Evolutionary conservation across 2,888 invertebrate species (phyloP).

Genomic region (Apamea crenata): DNA sequence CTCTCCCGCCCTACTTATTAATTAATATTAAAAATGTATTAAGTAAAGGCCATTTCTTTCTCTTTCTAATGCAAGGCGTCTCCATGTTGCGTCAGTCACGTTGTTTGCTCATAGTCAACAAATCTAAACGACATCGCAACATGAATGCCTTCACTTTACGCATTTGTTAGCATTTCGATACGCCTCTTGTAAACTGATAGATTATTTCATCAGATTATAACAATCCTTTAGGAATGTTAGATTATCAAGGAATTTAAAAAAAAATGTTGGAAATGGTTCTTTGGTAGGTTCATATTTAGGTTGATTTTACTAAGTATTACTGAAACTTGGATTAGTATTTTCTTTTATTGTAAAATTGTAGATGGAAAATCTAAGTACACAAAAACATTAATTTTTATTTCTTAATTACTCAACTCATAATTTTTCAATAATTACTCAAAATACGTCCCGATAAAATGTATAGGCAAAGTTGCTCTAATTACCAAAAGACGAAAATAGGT

Average conservation of each 20-base stretch:
- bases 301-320: too few species aligned
- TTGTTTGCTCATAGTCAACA: slow-evolving; percentile 41
- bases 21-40: neutral
- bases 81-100: slow-evolving; percentile 49
- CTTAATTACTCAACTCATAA: too few species aligned
- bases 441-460: neutral
- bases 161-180: slow-evolving; percentile 43
- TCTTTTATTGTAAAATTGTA: neutral
- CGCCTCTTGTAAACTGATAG: slow-evolving; percentile 48
- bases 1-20: neutral
- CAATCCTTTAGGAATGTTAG: neutral
- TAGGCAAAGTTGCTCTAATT: neutral
- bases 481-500: neutral
- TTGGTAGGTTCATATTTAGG: too few species aligned
- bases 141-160: slow-evolving; percentile 26
- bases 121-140: slow-evolving; percentile 29
- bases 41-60: slow-evolving; percentile 8
- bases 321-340: neutral
- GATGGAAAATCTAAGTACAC: too few species aligned
- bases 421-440: neutral
- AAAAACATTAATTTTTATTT: too few species aligned
- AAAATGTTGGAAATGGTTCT: too few species aligned
- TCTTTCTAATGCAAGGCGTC: slow-evolving; percentile 39
- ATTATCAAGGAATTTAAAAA: neutral
- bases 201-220: slow-evolving; percentile 59